Percentiles rank a stretch among this genome's conserved stretches.
These are phyloP conservation scores for Thumatha senex DNA, from an alignment of 2,888 invertebrate genomes.

Conservation along the genomic window DNA sequence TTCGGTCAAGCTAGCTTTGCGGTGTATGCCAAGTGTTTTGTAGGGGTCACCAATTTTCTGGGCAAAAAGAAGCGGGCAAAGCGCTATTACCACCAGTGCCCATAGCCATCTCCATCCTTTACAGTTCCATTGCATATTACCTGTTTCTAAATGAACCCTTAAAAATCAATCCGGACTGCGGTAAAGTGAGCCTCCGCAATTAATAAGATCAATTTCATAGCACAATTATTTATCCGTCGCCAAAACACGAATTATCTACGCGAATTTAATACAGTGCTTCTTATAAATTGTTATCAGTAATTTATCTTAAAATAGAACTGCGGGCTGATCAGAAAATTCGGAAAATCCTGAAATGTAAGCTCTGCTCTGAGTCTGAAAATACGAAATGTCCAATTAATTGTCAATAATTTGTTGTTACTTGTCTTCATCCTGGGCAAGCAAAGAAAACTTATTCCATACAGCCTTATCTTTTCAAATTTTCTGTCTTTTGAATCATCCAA, in stretches of 20 bases:
- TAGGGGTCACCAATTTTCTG: conserved; percentile 90
- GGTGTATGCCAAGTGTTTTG: conserved; percentile 90
- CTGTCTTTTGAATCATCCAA: too few species aligned
- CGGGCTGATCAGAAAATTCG: conserved; percentile 51
- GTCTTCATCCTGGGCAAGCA: too few species aligned
- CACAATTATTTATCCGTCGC: conserved; percentile 37
- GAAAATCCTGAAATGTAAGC: conserved; percentile 64
- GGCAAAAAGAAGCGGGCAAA: conserved; percentile 53
- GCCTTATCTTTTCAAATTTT: too few species aligned
- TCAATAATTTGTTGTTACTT: conserved; percentile 27
- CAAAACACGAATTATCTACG: conserved; percentile 48
- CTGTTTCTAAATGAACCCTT: conserved; percentile 40
- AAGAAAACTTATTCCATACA: too few species aligned
- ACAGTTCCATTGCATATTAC: conserved; percentile 78
- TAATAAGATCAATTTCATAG: conserved; percentile 54
- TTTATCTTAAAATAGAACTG: conserved; percentile 78
- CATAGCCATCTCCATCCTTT: conserved; percentile 64
- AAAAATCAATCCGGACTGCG: conserved; percentile 22
- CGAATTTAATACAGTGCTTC: conserved; percentile 48
- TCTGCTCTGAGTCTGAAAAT: too few species aligned
- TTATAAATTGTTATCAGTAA: conserved; percentile 70
- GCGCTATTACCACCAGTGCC: conserved; percentile 48
- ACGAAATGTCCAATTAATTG: conserved; percentile 57
- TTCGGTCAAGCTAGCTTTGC: conserved; percentile 89
- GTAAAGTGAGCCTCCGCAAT: conserved; percentile 39